Conservation (phyloP, 2,888 invertebrate species). For the Dasypogon diadema region DNA sequence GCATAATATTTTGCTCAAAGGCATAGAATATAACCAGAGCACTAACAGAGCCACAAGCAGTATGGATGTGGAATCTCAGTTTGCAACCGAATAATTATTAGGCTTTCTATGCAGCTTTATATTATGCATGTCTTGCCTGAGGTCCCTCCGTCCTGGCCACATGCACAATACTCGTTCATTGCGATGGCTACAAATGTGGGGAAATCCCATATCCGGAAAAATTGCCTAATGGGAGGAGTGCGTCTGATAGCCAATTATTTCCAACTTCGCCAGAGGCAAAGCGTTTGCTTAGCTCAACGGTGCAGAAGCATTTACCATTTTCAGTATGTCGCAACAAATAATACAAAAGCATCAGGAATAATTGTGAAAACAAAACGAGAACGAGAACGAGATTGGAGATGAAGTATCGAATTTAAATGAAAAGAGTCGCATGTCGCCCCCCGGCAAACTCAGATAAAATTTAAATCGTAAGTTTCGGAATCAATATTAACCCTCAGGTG, state of each 20-base stretch:
- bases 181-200: conserved; percentile 7
- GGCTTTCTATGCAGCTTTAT: conserved; percentile 25
- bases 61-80: conserved; percentile 24
- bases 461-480: conserved; percentile 12
- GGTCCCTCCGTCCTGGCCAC: background rate
- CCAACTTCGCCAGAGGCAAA: conserved; percentile 1
- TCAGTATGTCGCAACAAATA: conserved; percentile 26
- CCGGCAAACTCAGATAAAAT: conserved; percentile 16
- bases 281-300: conserved; percentile 12
- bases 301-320: conserved; percentile 35
- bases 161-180: conserved; percentile 22
- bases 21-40: conserved; percentile 1
- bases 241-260: conserved; percentile 48
- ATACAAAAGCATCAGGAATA: conserved; percentile 23
- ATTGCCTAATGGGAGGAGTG: conserved; percentile 37
- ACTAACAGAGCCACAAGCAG: background rate
- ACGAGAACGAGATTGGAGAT: conserved; percentile 6
- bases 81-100: conserved; percentile 40
- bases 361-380: conserved; percentile 23
- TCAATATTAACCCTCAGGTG: background rate
- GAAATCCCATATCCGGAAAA: conserved; percentile 21
- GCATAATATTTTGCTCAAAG: background rate
- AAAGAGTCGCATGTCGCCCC: background rate
- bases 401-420: conserved; percentile 33
- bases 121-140: conserved; percentile 38